These are phyloP conservation scores for Eilema sororculum DNA, from an alignment of 2,888 invertebrate species.

Conservation along the genomic window DNA sequence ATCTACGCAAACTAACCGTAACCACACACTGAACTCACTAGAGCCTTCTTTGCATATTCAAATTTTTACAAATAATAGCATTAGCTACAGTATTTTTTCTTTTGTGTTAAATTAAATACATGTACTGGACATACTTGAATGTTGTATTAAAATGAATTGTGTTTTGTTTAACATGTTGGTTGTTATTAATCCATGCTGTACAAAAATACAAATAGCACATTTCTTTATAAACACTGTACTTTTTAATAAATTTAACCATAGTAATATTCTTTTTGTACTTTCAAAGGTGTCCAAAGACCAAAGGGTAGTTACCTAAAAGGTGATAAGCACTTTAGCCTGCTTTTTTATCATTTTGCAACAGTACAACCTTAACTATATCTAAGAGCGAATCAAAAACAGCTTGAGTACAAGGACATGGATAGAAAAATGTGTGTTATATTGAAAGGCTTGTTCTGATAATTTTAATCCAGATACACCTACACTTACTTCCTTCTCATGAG, in stretches of 20 bases:
- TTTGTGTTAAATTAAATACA: conserved; percentile 3
- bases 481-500: too few relatives aligned
- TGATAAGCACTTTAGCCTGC: background rate
- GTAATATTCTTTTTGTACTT: background rate
- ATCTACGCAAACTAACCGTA: background rate
- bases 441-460: too few relatives aligned
- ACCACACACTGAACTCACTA: background rate
- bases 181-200: background rate
- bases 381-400: too few relatives aligned
- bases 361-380: too few relatives aligned
- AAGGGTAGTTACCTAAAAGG: background rate
- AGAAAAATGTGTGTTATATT: too few relatives aligned
- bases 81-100: conserved; percentile 2
- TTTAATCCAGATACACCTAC: background rate
- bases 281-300: background rate
- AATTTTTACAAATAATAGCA: conserved; percentile 3
- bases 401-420: too few relatives aligned
- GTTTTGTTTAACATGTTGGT: background rate
- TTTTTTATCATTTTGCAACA: too few relatives aligned
- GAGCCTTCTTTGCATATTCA: background rate
- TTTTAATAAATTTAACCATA: background rate
- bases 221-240: background rate
- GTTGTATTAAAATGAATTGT: background rate
- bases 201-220: background rate
- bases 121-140: background rate